Evolutionary conservation across 2,113 vertebrate genomes (phyloP).

Genomic region (Myiopsitta monachus): DNA sequence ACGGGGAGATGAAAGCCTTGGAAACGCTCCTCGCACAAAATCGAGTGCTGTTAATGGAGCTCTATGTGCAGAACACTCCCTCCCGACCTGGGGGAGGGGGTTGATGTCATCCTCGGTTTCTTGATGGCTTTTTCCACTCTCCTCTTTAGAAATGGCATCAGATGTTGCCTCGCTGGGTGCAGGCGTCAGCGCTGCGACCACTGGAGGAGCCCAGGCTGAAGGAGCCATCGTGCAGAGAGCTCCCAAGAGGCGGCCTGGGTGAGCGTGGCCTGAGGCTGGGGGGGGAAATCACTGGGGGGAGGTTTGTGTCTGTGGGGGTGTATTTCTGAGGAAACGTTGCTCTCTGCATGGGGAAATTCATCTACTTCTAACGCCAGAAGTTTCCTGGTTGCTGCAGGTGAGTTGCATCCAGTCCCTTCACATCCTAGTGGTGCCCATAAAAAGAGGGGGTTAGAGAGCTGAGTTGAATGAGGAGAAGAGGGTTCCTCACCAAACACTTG

Average conservation of each 20-base stretch:
- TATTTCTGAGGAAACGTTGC: not conserved
- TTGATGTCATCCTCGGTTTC: not conserved
- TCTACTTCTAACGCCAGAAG: not conserved
- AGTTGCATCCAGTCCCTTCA: not conserved
- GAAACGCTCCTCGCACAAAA: not conserved
- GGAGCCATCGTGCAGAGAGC: conserved; percentile 78
- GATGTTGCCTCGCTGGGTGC: conserved; percentile 83
- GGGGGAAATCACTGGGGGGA: too few relatives aligned
- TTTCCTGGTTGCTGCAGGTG: not conserved
- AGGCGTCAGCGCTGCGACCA: conserved; percentile 73
- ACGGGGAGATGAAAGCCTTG: not conserved
- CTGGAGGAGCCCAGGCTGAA: conserved; percentile 65
- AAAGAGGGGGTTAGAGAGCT: not conserved
- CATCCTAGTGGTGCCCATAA: not conserved
- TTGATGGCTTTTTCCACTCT: not conserved
- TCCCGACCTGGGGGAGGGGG: not conserved
- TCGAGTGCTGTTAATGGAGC: not conserved
- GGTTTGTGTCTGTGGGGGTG: fast-evolving
- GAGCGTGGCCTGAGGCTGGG: conserved; percentile 45
- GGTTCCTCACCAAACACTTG: not conserved
- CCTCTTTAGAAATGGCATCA: conserved; percentile 81
- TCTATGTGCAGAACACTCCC: not conserved
- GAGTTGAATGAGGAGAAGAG: not conserved
- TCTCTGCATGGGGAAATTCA: not conserved
- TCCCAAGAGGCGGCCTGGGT: conserved; percentile 86